Conservation (phyloP, 2,888 invertebrate species). For the Tetranychus piercei region DNA sequence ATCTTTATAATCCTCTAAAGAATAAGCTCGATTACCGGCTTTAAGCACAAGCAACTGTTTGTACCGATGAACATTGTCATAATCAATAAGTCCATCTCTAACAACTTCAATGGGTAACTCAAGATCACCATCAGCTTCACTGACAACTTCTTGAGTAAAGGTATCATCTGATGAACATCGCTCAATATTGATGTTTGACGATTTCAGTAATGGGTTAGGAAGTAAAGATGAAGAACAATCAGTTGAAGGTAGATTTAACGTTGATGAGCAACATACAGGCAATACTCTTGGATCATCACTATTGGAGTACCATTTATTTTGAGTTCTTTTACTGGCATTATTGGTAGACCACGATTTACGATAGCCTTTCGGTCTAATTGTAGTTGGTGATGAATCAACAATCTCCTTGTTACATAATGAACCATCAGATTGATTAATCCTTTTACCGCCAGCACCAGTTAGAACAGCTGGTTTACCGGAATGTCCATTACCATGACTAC, state of each 20-base stretch:
- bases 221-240: background rate
- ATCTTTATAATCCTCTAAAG: conserved; percentile 23
- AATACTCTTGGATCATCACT: background rate
- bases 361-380: background rate
- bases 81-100: background rate
- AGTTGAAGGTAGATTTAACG: background rate
- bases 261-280: background rate
- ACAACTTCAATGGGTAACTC: conserved; percentile 1
- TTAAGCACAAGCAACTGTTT: conserved; percentile 14
- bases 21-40: conserved; percentile 5
- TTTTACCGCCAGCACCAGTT: background rate
- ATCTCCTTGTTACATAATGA: no score
- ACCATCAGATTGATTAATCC: no score
- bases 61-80: conserved; percentile 8
- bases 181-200: background rate
- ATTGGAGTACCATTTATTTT: background rate
- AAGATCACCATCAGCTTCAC: background rate
- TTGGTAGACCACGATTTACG: background rate
- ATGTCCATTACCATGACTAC: background rate
- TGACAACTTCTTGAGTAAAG: conserved; percentile 4
- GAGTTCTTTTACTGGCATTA: background rate
- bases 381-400: no score
- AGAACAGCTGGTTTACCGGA: background rate
- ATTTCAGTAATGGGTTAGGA: background rate
- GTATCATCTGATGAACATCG: conserved; percentile 8